Conservation (phyloP, 2,888 invertebrate genomes). For the Bhutanitis thaidina region DNA sequence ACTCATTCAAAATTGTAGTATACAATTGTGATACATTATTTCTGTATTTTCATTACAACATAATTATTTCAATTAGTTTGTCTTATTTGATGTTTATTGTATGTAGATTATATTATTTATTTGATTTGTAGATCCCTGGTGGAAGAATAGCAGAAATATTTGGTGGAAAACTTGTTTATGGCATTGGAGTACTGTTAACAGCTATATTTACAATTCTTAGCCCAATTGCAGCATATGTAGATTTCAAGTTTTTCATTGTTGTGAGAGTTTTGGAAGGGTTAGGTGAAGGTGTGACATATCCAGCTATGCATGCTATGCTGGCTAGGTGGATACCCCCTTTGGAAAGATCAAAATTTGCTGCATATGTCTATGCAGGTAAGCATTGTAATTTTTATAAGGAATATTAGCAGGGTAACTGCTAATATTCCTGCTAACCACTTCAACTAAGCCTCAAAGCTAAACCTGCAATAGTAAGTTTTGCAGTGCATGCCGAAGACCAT, state of each 20-base stretch:
- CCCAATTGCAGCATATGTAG: constrained; percentile 87
- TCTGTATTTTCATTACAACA: too few species aligned
- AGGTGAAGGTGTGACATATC: constrained; percentile 94
- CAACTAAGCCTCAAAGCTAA: too few species aligned
- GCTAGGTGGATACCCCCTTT: constrained; percentile 96
- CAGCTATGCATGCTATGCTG: constrained; percentile 96
- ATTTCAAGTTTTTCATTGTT: constrained; percentile 84
- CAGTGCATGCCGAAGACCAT: too few species aligned
- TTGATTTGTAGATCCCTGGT: constrained; percentile 79
- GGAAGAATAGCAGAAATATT: constrained; percentile 90
- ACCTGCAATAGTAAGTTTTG: too few species aligned
- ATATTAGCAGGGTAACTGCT: too few species aligned
- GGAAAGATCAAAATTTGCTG: constrained; percentile 94
- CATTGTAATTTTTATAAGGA: too few species aligned
- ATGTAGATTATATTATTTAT: background rate
- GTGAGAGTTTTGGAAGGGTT: constrained; percentile 91
- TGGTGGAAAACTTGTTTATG: constrained; percentile 94
- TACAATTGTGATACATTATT: too few species aligned
- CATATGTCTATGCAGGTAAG: constrained; percentile 89
- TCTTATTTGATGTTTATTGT: too few species aligned
- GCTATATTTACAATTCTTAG: constrained; percentile 90
- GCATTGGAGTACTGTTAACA: constrained; percentile 89
- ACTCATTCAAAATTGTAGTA: too few species aligned
- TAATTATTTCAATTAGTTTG: too few species aligned
- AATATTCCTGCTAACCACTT: too few species aligned